phyloP scores from a whole-genome alignment of 2,113 vertebrate genomes.

The Gambusia affinis region DNA sequence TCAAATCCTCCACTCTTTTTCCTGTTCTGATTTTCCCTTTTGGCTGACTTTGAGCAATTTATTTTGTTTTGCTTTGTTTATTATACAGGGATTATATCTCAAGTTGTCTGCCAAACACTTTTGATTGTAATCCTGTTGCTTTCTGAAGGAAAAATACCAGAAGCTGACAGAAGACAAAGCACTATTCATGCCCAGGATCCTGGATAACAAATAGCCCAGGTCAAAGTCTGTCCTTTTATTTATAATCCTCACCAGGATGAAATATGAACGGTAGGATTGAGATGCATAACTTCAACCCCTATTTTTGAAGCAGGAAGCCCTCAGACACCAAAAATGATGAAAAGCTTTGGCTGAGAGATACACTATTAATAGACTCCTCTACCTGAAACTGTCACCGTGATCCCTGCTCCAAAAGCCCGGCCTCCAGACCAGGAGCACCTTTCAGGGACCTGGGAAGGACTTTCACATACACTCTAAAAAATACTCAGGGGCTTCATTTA shows the following conservation, averaged over 20 bases:
- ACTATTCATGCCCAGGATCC: slow-evolving; percentile 68
- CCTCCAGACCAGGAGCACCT: slow-evolving; percentile 69
- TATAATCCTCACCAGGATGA: slow-evolving; percentile 78
- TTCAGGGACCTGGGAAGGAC: slow-evolving; percentile 61
- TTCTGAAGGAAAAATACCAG: slow-evolving; percentile 54
- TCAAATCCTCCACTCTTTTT: slow-evolving; percentile 40
- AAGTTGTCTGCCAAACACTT: slow-evolving; percentile 53
- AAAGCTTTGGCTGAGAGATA: slow-evolving; percentile 81
- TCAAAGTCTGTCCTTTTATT: slow-evolving; percentile 79
- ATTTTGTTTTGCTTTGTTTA: slow-evolving; percentile 53
- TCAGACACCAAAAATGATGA: slow-evolving; percentile 82
- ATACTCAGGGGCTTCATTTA: background rate
- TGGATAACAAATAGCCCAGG: slow-evolving; percentile 80
- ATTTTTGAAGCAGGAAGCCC: slow-evolving; percentile 78
- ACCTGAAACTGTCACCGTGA: slow-evolving; percentile 85
- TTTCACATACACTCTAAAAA: slow-evolving; percentile 32
- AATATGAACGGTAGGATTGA: slow-evolving; percentile 81
- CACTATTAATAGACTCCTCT: slow-evolving; percentile 86
- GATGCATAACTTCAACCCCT: slow-evolving; percentile 73
- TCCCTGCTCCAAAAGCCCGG: slow-evolving; percentile 66
- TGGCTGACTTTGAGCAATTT: slow-evolving; percentile 58
- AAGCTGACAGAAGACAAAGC: slow-evolving; percentile 72
- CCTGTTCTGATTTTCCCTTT: slow-evolving; percentile 32
- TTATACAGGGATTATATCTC: slow-evolving; percentile 57
- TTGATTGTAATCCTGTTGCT: slow-evolving; percentile 66